phyloP scores from a whole-genome alignment of 2,888 invertebrate species.

The Cyaniris semiargus region DNA sequence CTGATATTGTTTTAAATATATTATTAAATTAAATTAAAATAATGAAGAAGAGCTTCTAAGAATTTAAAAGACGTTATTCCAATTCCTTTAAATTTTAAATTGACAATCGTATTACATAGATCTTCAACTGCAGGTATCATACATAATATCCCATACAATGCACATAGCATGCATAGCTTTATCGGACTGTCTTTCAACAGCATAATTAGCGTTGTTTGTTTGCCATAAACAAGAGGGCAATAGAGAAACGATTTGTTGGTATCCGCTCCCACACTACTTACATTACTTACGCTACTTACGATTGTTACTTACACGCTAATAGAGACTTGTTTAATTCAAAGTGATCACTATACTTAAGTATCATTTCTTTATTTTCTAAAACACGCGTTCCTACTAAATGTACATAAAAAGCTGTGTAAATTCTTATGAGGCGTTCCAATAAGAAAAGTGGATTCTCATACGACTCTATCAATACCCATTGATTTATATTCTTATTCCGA shows the following conservation, averaged over 20 bases:
- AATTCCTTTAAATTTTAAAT: no score
- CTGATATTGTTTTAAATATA: no score
- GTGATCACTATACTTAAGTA: slow-evolving; percentile 44
- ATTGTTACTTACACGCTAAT: slow-evolving; percentile 22
- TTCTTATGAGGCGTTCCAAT: neutral
- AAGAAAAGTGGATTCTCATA: neutral
- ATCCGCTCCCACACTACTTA: slow-evolving; percentile 22
- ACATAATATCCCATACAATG: neutral
- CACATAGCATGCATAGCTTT: neutral
- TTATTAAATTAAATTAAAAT: no score
- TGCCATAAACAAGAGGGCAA: slow-evolving; percentile 16
- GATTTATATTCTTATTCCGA: neutral
- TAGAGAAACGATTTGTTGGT: slow-evolving; percentile 11
- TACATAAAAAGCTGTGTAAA: neutral
- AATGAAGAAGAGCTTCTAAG: no score
- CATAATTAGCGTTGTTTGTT: slow-evolving; percentile 17
- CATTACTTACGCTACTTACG: slow-evolving; percentile 18
- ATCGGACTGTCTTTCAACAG: slow-evolving; percentile 7
- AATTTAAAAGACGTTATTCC: no score
- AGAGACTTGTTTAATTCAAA: slow-evolving; percentile 42
- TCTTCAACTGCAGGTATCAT: no score
- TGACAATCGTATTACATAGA: no score
- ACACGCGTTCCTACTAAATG: neutral
- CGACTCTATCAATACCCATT: neutral
- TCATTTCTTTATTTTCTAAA: slow-evolving; percentile 10